A percentile compares a stretch with the other conserved stretches of the same genome.
phyloP scores from a whole-genome alignment of 92 coral and sea anemone genomes.

The Plumapathes pennacea region DNA sequence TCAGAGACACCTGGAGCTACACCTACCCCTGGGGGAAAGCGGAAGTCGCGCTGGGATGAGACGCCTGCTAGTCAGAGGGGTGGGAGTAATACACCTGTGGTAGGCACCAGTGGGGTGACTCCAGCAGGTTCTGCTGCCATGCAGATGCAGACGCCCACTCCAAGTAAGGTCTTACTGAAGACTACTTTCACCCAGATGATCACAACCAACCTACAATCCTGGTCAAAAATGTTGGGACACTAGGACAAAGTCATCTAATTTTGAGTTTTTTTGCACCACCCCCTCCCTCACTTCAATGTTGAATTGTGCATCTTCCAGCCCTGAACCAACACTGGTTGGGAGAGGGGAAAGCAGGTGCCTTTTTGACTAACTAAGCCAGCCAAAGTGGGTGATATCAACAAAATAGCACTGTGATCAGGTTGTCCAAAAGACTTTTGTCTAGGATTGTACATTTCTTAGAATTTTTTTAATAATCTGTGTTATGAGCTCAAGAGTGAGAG shows the following conservation, averaged over 20 bases:
- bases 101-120: constrained; percentile 94
- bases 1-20: constrained; percentile 99
- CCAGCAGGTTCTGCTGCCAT: constrained; percentile 98
- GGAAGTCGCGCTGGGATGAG: constrained; percentile 98
- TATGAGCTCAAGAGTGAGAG: neutral
- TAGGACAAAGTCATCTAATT: too few species aligned
- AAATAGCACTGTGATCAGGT: too few species aligned
- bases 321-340: too few species aligned
- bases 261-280: too few species aligned
- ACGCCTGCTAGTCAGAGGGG: constrained; percentile 98
- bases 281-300: too few species aligned
- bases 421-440: too few species aligned
- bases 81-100: constrained; percentile 89
- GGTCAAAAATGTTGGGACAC: too few species aligned
- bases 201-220: too few species aligned
- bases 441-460: neutral
- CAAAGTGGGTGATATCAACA: too few species aligned
- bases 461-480: neutral
- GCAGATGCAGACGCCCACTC: constrained; percentile 99
- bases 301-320: neutral
- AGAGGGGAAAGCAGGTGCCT: too few species aligned
- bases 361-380: too few species aligned
- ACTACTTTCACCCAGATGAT: too few species aligned
- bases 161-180: constrained; percentile 81
- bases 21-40: constrained; percentile 97